Percentiles rank a stretch among this genome's conserved stretches.
phyloP scores from a whole-genome alignment of 37 sponge, comb jelly and placozoan species.

The Beroe forskalii region DNA sequence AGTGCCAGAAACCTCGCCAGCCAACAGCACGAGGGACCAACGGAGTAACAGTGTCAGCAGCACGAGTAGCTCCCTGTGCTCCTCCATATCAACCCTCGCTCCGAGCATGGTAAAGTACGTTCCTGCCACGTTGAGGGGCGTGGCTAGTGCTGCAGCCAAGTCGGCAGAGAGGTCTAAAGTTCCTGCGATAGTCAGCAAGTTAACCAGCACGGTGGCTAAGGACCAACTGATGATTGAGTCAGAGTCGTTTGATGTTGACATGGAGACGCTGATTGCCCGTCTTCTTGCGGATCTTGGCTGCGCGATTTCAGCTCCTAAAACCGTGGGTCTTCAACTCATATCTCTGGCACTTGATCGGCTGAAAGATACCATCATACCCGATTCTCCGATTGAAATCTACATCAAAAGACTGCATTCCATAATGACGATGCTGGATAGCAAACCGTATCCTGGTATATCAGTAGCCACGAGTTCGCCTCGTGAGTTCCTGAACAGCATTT shows the following conservation, averaged over 20 bases:
- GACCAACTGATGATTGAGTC: slow-evolving; percentile 57
- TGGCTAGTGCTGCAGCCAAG: slow-evolving; percentile 42
- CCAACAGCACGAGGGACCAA: background rate
- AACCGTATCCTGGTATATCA: slow-evolving; percentile 39
- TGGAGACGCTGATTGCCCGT: slow-evolving; percentile 21
- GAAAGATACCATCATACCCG: slow-evolving; percentile 1
- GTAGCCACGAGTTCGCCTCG: slow-evolving; percentile 22
- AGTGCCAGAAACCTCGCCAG: background rate
- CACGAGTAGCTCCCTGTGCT: slow-evolving; percentile 42
- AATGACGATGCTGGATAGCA: slow-evolving; percentile 20
- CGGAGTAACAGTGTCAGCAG: slow-evolving; percentile 24
- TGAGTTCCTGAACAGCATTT: slow-evolving; percentile 21
- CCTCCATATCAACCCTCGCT: background rate
- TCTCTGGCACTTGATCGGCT: slow-evolving; percentile 5
- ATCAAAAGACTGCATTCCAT: background rate
- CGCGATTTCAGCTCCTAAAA: slow-evolving; percentile 18
- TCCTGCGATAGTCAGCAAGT: slow-evolving; percentile 45
- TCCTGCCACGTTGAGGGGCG: slow-evolving; percentile 1
- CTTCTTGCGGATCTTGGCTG: slow-evolving; percentile 40
- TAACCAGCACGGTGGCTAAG: slow-evolving; percentile 35
- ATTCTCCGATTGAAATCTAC: slow-evolving; percentile 22
- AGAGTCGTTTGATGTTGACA: slow-evolving; percentile 17
- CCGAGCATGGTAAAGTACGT: background rate
- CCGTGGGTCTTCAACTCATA: slow-evolving; percentile 15
- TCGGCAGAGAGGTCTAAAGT: slow-evolving; percentile 16